These are phyloP conservation scores for Doris montereyensis DNA, from an alignment of 2,888 invertebrate species.

Conservation along the genomic window DNA sequence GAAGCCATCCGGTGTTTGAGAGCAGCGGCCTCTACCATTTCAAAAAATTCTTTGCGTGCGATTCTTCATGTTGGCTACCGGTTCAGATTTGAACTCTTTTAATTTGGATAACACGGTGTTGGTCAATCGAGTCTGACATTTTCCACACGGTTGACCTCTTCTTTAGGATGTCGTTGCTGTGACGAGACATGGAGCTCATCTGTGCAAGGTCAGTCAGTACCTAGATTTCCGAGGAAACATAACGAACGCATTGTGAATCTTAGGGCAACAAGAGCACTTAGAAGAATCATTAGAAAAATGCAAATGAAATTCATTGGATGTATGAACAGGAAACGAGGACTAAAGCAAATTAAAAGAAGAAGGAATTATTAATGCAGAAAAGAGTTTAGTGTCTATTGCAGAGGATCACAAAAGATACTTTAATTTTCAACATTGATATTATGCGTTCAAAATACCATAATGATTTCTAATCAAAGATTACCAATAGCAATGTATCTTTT, in stretches of 20 bases:
- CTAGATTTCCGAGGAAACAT: conserved; percentile 46
- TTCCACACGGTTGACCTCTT: conserved; percentile 52
- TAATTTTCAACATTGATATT: no score
- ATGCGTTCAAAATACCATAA: no score
- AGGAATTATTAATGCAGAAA: no score
- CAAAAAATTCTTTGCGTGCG: conserved; percentile 39
- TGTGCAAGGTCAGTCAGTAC: conserved; percentile 57
- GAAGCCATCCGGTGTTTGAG: conserved; percentile 64
- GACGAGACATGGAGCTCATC: conserved; percentile 53
- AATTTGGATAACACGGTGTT: not conserved
- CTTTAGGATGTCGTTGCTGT: no score
- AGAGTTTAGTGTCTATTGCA: no score
- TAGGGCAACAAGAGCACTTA: not conserved
- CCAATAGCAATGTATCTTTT: no score
- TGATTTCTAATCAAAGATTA: no score
- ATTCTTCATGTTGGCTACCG: not conserved
- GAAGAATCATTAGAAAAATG: not conserved
- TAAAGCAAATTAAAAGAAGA: no score
- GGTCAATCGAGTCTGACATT: conserved; percentile 41
- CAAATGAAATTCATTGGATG: no score
- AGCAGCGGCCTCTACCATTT: conserved; percentile 56
- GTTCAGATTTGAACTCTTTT: not conserved
- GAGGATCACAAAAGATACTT: no score
- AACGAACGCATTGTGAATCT: no score
- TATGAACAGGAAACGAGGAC: no score